Conservation (phyloP, 2,888 invertebrate genomes). For the Parelbella ahira region DNA sequence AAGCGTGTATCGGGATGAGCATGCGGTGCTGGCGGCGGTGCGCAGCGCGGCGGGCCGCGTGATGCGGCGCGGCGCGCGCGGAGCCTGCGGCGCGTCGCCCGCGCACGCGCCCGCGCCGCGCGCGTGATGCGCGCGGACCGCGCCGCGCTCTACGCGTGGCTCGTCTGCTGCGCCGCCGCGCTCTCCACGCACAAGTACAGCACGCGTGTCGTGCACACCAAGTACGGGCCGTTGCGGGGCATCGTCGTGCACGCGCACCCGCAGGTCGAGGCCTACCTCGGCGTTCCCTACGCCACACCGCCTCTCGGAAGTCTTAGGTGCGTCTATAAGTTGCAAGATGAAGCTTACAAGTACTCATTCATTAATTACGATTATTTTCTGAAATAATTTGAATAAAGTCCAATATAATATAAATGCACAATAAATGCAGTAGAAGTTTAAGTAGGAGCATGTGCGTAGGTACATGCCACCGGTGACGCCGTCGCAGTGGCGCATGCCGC, state of each 20-base stretch:
- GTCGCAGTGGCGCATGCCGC: constrained; percentile 91
- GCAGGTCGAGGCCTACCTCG: constrained; percentile 94
- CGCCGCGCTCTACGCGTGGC: constrained; percentile 80
- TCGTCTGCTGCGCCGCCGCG: constrained; percentile 77
- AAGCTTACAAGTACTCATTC: no score
- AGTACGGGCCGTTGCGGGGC: constrained; percentile 93
- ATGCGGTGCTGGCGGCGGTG: constrained; percentile 47
- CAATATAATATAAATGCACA: no score
- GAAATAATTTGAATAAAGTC: no score
- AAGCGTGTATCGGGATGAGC: constrained; percentile 55
- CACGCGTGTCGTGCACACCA: constrained; percentile 91
- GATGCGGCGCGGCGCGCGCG: constrained; percentile 59
- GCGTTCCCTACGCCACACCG: constrained; percentile 96
- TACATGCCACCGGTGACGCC: constrained; percentile 98
- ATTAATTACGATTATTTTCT: no score
- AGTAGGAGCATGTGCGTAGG: constrained; percentile 48
- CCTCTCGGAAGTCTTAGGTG: constrained; percentile 93
- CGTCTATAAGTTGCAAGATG: no score
- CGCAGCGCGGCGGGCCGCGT: constrained; percentile 50
- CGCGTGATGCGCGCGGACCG: constrained; percentile 75
- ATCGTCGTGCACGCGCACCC: constrained; percentile 90
- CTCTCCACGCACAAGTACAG: constrained; percentile 87
- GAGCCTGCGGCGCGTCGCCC: constrained; percentile 44
- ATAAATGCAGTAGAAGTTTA: no score
- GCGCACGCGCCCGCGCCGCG: constrained; percentile 45